Evolutionary conservation across 2,888 invertebrate genomes (phyloP).

Genomic region (Drosophila melanosoma): DNA sequence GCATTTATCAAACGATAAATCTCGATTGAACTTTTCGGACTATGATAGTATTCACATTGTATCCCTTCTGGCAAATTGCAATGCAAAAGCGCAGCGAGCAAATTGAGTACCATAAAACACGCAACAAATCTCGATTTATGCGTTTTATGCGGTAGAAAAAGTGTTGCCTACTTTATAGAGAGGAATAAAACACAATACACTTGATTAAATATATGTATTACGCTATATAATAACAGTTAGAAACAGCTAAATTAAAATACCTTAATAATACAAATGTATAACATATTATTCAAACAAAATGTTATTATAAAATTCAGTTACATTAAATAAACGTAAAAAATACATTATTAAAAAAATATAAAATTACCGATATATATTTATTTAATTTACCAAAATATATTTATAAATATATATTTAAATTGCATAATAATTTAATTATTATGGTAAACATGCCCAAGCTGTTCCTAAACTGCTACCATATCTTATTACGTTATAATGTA

Average conservation of each 20-base stretch:
- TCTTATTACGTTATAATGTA: not conserved
- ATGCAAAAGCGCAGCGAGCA: conserved; percentile 20
- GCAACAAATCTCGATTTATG: conserved; percentile 42
- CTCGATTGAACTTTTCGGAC: conserved; percentile 29
- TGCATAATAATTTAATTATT: not conserved
- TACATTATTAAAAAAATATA: too few relatives aligned
- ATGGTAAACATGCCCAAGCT: not conserved
- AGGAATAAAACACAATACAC: not conserved
- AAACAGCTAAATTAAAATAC: not conserved
- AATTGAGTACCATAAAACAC: conserved; percentile 32
- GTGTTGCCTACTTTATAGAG: conserved; percentile 5
- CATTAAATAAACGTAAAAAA: too few relatives aligned
- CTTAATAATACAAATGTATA: too few relatives aligned
- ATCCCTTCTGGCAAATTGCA: not conserved
- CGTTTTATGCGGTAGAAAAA: not conserved
- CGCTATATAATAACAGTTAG: not conserved
- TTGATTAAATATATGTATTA: not conserved
- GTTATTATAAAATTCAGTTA: too few relatives aligned
- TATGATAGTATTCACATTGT: conserved; percentile 37
- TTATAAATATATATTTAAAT: too few relatives aligned
- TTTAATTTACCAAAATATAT: not conserved
- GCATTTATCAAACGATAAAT: conserved; percentile 43
- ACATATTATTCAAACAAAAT: too few relatives aligned
- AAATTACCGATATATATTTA: too few relatives aligned
- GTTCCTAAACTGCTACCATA: not conserved